A percentile compares a stretch with the other conserved stretches of the same genome.
Conservation (phyloP, 2,113 vertebrate species). For the Penelope pileata region DNA sequence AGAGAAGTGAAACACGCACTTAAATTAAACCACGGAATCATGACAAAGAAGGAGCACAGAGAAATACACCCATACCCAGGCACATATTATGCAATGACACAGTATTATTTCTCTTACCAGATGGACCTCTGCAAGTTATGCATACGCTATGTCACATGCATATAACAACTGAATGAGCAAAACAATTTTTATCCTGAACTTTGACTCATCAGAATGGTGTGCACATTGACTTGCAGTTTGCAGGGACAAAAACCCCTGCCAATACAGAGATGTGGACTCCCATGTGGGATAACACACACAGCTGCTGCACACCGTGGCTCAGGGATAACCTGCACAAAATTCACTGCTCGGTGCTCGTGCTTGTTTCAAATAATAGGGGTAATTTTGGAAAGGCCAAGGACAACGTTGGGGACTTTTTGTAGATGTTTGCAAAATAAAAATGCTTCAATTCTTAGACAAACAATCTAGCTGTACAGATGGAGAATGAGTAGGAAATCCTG, state of each 20-base stretch:
- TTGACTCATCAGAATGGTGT: background rate
- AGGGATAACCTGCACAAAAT: background rate
- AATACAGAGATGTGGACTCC: background rate
- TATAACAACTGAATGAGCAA: background rate
- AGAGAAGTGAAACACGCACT: slow-evolving; percentile 47
- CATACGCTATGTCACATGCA: rapidly evolving
- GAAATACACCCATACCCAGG: background rate
- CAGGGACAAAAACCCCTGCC: background rate
- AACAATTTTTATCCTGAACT: background rate
- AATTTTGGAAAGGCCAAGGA: background rate
- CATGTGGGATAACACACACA: background rate
- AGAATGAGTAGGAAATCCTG: background rate
- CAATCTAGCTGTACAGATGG: background rate
- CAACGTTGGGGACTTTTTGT: background rate
- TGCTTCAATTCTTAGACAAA: background rate
- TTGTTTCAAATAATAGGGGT: background rate
- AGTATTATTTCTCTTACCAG: slow-evolving; percentile 27
- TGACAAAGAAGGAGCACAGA: slow-evolving; percentile 16
- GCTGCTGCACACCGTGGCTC: background rate
- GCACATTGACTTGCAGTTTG: background rate
- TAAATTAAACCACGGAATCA: slow-evolving; percentile 13
- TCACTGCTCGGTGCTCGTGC: background rate
- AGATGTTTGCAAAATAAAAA: background rate
- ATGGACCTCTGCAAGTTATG: slow-evolving; percentile 13
- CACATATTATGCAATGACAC: background rate